Conservation (phyloP, 2,888 invertebrate genomes). For the Drosophila neotestacea region DNA sequence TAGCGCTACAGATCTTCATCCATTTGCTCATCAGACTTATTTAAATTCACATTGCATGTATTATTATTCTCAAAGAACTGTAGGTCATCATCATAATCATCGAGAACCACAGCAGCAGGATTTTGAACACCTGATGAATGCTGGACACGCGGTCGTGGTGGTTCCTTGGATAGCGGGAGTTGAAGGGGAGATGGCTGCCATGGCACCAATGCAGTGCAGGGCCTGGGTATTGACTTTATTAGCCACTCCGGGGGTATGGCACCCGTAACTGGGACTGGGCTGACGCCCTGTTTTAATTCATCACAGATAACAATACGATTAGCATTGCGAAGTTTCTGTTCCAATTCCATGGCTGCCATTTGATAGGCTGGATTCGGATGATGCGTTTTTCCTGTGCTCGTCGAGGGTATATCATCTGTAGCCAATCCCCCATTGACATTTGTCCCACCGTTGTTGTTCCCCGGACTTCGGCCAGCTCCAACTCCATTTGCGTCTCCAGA, state of each 20-base stretch:
- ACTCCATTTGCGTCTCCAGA: conserved; percentile 84
- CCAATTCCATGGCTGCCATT: conserved; percentile 83
- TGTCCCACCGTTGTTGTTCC: conserved; percentile 44
- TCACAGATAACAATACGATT: conserved; percentile 89
- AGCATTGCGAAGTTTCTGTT: conserved; percentile 85
- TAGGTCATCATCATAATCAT: conserved; percentile 79
- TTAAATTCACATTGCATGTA: conserved; percentile 85
- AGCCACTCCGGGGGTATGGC: conserved; percentile 89
- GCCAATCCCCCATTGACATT: conserved; percentile 67
- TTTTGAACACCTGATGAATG: background rate
- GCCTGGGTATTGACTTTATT: conserved; percentile 87
- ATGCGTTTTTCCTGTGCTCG: conserved; percentile 75
- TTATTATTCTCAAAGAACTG: conserved; percentile 83
- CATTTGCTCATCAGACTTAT: conserved; percentile 82
- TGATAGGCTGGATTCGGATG: conserved; percentile 81
- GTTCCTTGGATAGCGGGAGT: conserved; percentile 40
- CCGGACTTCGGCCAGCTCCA: conserved; percentile 18
- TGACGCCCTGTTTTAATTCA: conserved; percentile 89
- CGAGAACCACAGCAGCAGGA: conserved; percentile 40
- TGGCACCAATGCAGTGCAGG: conserved; percentile 92
- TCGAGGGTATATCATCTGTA: conserved; percentile 74
- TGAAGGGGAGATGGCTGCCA: conserved; percentile 90
- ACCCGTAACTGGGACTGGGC: conserved; percentile 82
- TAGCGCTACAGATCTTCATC: conserved; percentile 82
- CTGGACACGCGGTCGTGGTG: conserved; percentile 5